Percentiles rank a stretch among this genome's conserved stretches.
Conservation (phyloP, 2,113 vertebrate genomes). For the Cichladusa arquata region DNA sequence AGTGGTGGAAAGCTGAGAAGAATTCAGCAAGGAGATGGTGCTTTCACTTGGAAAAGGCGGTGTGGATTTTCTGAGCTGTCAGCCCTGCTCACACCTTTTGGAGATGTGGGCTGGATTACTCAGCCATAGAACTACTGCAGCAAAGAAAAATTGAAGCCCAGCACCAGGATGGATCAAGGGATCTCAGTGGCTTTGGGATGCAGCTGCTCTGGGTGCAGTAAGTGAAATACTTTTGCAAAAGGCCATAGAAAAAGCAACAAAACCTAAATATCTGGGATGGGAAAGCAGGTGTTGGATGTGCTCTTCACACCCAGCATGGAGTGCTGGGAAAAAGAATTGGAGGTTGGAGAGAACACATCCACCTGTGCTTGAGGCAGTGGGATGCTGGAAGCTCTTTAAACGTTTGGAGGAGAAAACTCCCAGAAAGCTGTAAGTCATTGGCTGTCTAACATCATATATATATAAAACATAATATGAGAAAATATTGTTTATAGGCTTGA, state of each 20-base stretch:
- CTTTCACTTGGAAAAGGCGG: neutral
- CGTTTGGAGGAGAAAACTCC: neutral
- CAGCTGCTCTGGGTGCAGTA: neutral
- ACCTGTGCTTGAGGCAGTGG: neutral
- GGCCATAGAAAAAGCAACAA: neutral
- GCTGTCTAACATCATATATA: neutral
- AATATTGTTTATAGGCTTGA: neutral
- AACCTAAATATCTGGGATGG: neutral
- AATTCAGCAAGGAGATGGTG: neutral
- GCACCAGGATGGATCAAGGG: neutral
- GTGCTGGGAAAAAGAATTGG: rapidly evolving
- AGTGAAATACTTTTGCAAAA: neutral
- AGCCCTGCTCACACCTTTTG: neutral
- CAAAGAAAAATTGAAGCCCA: neutral
- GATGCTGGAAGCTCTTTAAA: neutral
- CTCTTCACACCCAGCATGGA: neutral
- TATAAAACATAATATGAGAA: neutral
- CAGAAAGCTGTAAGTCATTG: neutral
- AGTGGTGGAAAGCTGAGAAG: neutral
- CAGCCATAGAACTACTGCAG: neutral
- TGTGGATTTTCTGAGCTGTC: neutral
- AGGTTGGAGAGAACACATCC: neutral
- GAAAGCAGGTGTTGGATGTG: neutral
- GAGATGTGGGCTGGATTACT: neutral
- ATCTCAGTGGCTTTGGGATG: neutral